Conservation (phyloP, 2,888 invertebrate genomes). For the Lumbricus terrestris region DNA sequence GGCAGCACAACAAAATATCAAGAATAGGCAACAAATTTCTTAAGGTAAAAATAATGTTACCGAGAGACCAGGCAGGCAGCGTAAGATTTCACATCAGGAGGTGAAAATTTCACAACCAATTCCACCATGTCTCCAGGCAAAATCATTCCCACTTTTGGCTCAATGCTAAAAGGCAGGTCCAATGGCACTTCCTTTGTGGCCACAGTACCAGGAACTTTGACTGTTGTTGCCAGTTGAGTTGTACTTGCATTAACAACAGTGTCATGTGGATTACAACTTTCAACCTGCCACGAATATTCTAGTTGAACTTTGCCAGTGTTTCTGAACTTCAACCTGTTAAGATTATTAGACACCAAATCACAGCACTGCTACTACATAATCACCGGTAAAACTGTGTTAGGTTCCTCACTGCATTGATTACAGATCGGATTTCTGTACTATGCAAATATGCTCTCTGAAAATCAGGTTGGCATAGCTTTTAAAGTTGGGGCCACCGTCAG, state of each 20-base stretch:
- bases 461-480: not conserved
- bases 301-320: not conserved
- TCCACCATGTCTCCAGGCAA: not conserved
- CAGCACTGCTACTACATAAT: not conserved
- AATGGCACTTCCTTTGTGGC: not conserved
- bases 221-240: not conserved
- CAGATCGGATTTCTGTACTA: not conserved
- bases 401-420: not conserved
- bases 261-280: not conserved
- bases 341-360: not conserved
- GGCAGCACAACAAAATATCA: not conserved
- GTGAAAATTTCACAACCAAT: conserved; percentile 7
- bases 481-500: too few relatives aligned
- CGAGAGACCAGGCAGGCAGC: not conserved
- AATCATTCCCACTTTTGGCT: not conserved
- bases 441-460: not conserved
- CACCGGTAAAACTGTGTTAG: too few relatives aligned
- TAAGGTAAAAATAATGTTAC: not conserved
- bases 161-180: not conserved
- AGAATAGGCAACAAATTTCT: not conserved
- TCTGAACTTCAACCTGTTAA: not conserved
- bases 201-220: not conserved
- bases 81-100: not conserved
- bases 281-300: conserved; percentile 10
- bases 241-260: not conserved